Evolutionary conservation across 2,113 vertebrate species (phyloP).

Genomic region (Procapra przewalskii): DNA sequence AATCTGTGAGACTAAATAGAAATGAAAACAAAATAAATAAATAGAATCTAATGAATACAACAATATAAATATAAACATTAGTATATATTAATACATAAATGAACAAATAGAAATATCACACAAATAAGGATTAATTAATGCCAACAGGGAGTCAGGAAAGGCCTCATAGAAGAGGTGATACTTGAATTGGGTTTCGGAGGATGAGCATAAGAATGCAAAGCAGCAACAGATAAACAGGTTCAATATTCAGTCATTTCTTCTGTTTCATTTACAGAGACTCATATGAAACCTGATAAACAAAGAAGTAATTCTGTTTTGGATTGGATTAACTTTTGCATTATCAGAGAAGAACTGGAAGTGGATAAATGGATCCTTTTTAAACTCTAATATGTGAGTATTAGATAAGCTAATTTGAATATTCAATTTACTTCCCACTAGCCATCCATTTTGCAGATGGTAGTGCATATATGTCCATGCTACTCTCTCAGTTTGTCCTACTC

Average conservation of each 20-base stretch:
- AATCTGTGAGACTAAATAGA: neutral
- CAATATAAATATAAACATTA: neutral
- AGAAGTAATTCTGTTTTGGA: neutral
- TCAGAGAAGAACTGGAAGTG: slow-evolving; percentile 1
- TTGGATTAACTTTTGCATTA: slow-evolving; percentile 23
- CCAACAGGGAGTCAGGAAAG: neutral
- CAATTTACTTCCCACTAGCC: neutral
- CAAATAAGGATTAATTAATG: neutral
- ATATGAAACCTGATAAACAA: neutral
- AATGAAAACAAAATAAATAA: neutral
- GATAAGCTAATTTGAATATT: neutral
- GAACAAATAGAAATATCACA: neutral
- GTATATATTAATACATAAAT: neutral
- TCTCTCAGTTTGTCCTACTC: neutral
- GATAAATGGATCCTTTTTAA: slow-evolving; percentile 38
- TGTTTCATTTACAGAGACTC: neutral
- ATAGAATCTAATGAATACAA: neutral
- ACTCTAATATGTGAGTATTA: slow-evolving; percentile 28
- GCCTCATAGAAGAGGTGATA: neutral
- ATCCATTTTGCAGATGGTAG: neutral
- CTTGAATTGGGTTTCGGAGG: neutral
- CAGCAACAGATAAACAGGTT: neutral
- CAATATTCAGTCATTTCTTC: neutral
- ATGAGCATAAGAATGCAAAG: neutral
- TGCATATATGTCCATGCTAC: neutral